Conservation (phyloP, 2,113 vertebrate species). For the Leucosticte australis region DNA sequence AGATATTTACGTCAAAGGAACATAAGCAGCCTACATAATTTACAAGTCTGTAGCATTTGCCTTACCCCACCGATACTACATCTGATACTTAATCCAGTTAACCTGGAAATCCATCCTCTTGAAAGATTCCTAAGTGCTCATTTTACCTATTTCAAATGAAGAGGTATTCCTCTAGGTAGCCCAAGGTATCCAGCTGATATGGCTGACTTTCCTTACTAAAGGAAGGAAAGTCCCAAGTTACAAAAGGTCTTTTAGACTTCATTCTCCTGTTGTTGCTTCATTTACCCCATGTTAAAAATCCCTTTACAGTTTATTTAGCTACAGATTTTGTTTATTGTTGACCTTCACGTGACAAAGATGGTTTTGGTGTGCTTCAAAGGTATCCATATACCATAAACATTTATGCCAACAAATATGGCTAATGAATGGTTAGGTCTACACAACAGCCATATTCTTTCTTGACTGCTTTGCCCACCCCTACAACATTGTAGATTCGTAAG, state of each 20-base stretch:
- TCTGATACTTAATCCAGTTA: background rate
- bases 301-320: background rate
- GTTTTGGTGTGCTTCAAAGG: background rate
- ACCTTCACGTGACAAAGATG: background rate
- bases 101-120: background rate
- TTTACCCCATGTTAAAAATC: background rate
- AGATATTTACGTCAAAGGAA: background rate
- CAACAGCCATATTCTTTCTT: background rate
- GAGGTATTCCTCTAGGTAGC: background rate
- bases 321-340: background rate
- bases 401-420: background rate
- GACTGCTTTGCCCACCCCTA: background rate
- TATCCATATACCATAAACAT: background rate
- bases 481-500: accelerated
- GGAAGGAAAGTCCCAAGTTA: background rate
- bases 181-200: background rate
- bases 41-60: background rate
- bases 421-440: background rate
- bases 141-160: background rate
- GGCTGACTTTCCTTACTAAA: background rate
- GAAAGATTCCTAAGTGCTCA: background rate
- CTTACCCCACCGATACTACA: no score
- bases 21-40: background rate
- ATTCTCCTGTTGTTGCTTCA: background rate
- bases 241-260: background rate